Percentiles rank a stretch among this genome's conserved stretches.
phyloP scores from a whole-genome alignment of 2,113 vertebrate species.

The Oreocharis arfaki region DNA sequence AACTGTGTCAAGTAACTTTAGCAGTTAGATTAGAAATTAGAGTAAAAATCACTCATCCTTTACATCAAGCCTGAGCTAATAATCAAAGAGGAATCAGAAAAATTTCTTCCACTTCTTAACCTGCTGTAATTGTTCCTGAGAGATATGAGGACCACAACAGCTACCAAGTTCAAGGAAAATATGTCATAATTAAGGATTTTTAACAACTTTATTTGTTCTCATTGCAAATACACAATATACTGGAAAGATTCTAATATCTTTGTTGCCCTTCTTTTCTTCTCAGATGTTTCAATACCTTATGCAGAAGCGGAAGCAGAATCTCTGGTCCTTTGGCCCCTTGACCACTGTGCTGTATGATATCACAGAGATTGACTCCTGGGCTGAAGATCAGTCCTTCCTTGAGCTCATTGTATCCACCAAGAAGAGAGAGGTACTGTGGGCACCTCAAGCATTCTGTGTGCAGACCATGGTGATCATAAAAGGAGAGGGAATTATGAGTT shows the following conservation, averaged over 20 bases:
- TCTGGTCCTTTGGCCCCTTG: conserved; percentile 87
- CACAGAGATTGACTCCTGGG: conserved; percentile 93
- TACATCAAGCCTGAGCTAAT: background rate
- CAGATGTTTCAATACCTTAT: conserved; percentile 94
- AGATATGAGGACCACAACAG: background rate
- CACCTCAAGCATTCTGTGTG: background rate
- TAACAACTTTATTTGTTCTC: background rate
- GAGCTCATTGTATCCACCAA: conserved; percentile 89
- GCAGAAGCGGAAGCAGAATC: conserved; percentile 81
- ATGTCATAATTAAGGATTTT: background rate
- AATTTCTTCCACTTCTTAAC: background rate
- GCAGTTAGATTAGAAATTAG: background rate
- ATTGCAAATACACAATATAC: background rate
- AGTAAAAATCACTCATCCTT: background rate
- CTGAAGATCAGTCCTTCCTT: conserved; percentile 86
- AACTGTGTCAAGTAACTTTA: background rate
- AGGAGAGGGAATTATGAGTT: background rate
- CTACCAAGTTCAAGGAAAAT: background rate
- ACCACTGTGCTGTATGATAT: conserved; percentile 89
- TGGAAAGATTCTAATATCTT: background rate
- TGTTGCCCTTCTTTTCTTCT: background rate
- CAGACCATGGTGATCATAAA: background rate
- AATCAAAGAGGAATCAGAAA: background rate
- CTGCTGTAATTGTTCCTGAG: background rate
- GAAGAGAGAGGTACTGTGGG: conserved; percentile 79